Conservation (phyloP, 2,113 vertebrate species). For the Pyxicephalus adspersus region DNA sequence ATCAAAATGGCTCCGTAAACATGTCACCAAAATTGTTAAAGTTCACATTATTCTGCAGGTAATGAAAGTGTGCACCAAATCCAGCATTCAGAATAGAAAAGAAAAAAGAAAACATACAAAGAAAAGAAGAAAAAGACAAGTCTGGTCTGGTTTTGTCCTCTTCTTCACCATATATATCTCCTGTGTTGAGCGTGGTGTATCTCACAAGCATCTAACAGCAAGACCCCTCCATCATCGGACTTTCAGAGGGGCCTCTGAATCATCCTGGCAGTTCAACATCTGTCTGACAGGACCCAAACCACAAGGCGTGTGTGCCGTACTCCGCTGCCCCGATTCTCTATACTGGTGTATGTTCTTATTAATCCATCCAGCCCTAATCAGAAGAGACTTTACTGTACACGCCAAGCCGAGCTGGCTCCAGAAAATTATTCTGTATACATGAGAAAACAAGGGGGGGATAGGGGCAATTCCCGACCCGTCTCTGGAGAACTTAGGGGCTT, state of each 20-base stretch:
- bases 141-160: not conserved
- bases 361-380: conserved; percentile 51
- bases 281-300: conserved; percentile 51
- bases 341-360: conserved; percentile 55
- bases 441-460: conserved; percentile 45
- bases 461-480: conserved; percentile 17
- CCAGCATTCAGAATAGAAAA: no score
- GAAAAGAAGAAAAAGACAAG: not conserved
- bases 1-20: no score
- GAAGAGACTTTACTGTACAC: conserved; percentile 53
- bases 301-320: conserved; percentile 36
- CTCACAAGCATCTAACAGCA: not conserved
- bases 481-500: conserved; percentile 30
- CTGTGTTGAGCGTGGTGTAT: not conserved
- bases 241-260: conserved; percentile 12
- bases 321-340: conserved; percentile 34
- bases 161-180: not conserved
- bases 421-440: conserved; percentile 54
- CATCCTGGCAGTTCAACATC: conserved; percentile 42
- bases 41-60: no score
- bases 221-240: not conserved
- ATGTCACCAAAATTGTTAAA: no score
- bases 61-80: no score
- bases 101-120: not conserved
- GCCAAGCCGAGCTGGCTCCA: conserved; percentile 52